These are phyloP conservation scores for Toxostoma redivivum DNA, from an alignment of 2,113 vertebrate genomes.

Conservation along the genomic window DNA sequence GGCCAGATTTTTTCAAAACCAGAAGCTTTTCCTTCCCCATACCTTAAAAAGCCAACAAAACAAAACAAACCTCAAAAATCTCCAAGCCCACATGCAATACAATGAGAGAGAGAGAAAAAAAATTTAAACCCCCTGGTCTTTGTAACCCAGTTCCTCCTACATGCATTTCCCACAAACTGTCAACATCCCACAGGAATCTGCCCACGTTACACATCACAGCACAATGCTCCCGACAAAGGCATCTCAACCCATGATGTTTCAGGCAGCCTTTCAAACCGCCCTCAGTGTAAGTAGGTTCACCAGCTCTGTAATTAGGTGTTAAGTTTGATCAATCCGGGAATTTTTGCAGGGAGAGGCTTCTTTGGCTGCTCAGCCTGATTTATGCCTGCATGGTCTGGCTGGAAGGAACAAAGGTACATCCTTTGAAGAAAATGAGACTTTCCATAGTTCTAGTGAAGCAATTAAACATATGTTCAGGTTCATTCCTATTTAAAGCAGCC, in stretches of 20 bases:
- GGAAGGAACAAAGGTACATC: neutral
- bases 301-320: constrained; percentile 64
- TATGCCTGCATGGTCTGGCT: neutral
- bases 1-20: constrained; percentile 23
- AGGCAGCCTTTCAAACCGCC: constrained; percentile 58
- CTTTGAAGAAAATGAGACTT: neutral
- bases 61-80: neutral
- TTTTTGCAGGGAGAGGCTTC: constrained; percentile 3
- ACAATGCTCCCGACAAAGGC: constrained; percentile 67
- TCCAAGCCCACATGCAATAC: constrained; percentile 17
- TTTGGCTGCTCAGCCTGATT: neutral
- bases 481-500: neutral
- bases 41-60: constrained; percentile 5
- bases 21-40: neutral
- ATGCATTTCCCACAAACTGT: constrained; percentile 66
- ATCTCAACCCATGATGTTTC: constrained; percentile 52
- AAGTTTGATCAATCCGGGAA: constrained; percentile 28
- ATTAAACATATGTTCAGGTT: neutral
- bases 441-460: neutral
- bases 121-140: constrained; percentile 28
- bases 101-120: neutral
- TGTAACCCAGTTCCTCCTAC: constrained; percentile 62
- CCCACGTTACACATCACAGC: constrained; percentile 64
- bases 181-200: constrained; percentile 71
- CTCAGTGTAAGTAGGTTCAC: constrained; percentile 50